Evolutionary conservation across 2,113 vertebrate species (phyloP), one percentile per base, ranked within the genome.

Genomic region (Nicator chloris): DNA sequence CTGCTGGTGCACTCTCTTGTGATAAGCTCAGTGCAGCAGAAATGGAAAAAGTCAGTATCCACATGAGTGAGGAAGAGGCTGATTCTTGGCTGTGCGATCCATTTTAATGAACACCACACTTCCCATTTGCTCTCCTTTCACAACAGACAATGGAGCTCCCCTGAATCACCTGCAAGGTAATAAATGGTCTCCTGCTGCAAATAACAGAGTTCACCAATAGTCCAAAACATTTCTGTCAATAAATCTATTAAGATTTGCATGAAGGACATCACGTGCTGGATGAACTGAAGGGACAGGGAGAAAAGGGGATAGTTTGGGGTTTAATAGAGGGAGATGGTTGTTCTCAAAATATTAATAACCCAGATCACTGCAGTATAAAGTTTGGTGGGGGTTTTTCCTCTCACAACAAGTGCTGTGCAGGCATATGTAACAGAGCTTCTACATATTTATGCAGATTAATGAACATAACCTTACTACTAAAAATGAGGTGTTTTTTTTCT

Each of bases 11-110:
- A 50, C 33, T 84, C 64, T 54, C 57, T 71, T 60, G 85, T 95
- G 88, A 96, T 95, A 87, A 94, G 47, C 44, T 78, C 93, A 66
- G 71, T 77, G 72, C 75, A 51, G 82, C 81, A 88, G 93, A 96
- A 95, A 93, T 82, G 57, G 49, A 64, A 83, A 79, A 87, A 84
- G 54, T 81, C 77, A 68, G 95, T 50, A 69, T 79, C 91, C 77
- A 30, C 57, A 30, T 50, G 78, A 85, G 66, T 49, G 54, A 92
- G 54, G 54, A 13, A 31, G 33, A 42, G 33, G 73, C 28, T 88
- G 80, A 66, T 37, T 66, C 77, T 56, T 59, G 61, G 24, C 23
- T 30, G 60, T 59, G 91, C 4, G 20, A 78, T 57, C 57, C 53
- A 51, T 92, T 90, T 96, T 89, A 90, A 85, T 91, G 83, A 97